A percentile compares a stretch with the other conserved stretches of the same genome.
phyloP scores from a whole-genome alignment of 2,888 invertebrate species.

The Zootermopsis nevadensis region DNA sequence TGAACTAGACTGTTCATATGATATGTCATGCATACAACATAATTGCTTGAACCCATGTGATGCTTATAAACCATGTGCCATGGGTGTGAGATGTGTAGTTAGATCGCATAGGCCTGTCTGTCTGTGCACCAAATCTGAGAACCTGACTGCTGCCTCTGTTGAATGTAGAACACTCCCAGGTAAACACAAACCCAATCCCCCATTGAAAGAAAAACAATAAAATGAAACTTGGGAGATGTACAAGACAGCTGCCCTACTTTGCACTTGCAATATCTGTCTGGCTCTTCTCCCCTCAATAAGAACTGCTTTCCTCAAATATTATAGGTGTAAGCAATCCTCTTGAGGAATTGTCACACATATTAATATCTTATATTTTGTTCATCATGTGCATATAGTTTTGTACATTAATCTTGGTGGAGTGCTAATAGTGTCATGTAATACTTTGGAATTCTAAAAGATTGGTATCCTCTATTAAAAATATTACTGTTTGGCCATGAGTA shows the following conservation, averaged over 20 bases:
- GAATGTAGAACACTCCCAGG: conserved; percentile 72
- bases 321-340: neutral
- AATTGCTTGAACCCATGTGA: conserved; percentile 68
- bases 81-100: conserved; percentile 65
- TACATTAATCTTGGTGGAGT: too few species aligned
- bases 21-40: conserved; percentile 64
- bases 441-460: too few species aligned
- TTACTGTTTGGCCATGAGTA: too few species aligned
- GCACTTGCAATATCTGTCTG: conserved; percentile 45
- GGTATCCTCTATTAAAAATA: too few species aligned
- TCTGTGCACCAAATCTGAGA: conserved; percentile 66
- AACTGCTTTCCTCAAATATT: conserved; percentile 5
- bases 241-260: conserved; percentile 15
- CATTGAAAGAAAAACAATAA: conserved; percentile 20
- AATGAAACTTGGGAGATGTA: conserved; percentile 41
- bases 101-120: conserved; percentile 69
- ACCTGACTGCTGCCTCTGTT: conserved; percentile 58
- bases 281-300: conserved; percentile 5
- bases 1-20: conserved; percentile 56
- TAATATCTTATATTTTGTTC: too few species aligned
- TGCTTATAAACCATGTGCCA: conserved; percentile 63
- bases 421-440: too few species aligned
- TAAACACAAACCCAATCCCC: conserved; percentile 61
- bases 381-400: too few species aligned
- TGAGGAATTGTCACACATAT: neutral